phyloP scores from a whole-genome alignment of 2,888 invertebrate species.

The Agelastica alni region DNA sequence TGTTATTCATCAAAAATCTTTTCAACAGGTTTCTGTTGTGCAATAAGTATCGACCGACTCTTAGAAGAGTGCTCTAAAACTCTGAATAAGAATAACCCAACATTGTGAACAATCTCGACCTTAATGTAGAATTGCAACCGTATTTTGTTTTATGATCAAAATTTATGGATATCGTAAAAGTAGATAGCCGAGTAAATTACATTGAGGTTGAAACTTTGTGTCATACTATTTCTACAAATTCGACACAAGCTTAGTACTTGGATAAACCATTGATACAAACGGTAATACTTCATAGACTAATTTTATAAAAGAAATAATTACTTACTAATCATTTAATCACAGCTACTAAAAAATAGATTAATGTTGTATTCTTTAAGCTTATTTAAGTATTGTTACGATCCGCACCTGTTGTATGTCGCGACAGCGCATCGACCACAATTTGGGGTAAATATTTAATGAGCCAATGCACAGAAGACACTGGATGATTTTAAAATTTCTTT shows the following conservation, averaged over 20 bases:
- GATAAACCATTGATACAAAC: too few species aligned
- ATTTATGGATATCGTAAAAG: constrained; percentile 23
- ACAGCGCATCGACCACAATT: too few species aligned
- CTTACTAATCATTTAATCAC: too few species aligned
- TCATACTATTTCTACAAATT: constrained; percentile 17
- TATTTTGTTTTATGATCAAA: constrained; percentile 20
- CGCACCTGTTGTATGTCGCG: too few species aligned
- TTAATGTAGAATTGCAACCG: constrained; percentile 17
- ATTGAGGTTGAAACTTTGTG: constrained; percentile 24
- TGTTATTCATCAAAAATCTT: not conserved
- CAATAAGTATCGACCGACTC: constrained; percentile 7
- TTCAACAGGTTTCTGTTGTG: constrained; percentile 3
- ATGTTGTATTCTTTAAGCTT: too few species aligned
- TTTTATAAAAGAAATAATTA: too few species aligned
- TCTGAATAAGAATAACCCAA: constrained; percentile 20
- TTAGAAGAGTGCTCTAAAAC: constrained; percentile 19
- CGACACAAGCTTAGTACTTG: not conserved
- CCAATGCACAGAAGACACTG: too few species aligned
- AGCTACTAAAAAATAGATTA: too few species aligned
- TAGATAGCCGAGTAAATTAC: constrained; percentile 21
- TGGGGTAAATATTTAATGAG: too few species aligned
- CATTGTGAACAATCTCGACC: constrained; percentile 16
- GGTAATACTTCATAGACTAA: too few species aligned
- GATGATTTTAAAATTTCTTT: too few species aligned
- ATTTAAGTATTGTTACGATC: too few species aligned